Base-by-base conservation (phyloP, 2,888 invertebrate species). In the Dicyrtoma fusca region DNA sequence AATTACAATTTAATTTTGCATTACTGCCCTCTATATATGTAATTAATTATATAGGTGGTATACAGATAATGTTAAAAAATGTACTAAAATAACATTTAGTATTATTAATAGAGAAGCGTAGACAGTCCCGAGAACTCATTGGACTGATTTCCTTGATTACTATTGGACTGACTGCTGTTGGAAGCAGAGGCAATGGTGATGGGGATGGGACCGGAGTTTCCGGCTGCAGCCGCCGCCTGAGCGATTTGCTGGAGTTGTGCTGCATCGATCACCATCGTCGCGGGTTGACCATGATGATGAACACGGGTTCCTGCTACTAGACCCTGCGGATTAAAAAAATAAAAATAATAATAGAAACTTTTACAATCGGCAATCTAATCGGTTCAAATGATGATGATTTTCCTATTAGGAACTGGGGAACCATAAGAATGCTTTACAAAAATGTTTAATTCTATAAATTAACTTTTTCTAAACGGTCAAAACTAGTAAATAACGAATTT, bases 201-300 rank as follows among this genome's bases (percentile, higher is more conserved):
- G n/a, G 78, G 78, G 57, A 78, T 78, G 3, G 74, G 69, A 1
- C 63, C 64, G 19, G 64, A 55, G 45, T 65, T 65, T 0, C 65
- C 69, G 6, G 74, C 73, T 11, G 76, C 75, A 10, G 74, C 76
- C 1, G 74, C 75, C n/a, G 76, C 76, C 69, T 74, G 75, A 0
- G 77, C 75, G 13, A 80, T 17, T 49, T 79, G 80, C 47, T 79
- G 78, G 3, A 80, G 65, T 57, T 80, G 80, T 17, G 75, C 74
- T 21, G 80, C 74, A 49, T 77, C 78, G 10, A 80, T 62, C n/a
- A 80, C 75, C 74, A 80, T 77, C 14, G 69, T 73, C 13, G 68
- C 69, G 34, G 74, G 73, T 8, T 61, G 42, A 10, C 65, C 69
- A 45, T 74, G 73, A 14, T 61, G 42, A 21, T 77, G 75, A 1